Base-by-base conservation (phyloP, 37 sponge, comb jelly and placozoan species). In the Chondrilla cf. caribensis region DNA sequence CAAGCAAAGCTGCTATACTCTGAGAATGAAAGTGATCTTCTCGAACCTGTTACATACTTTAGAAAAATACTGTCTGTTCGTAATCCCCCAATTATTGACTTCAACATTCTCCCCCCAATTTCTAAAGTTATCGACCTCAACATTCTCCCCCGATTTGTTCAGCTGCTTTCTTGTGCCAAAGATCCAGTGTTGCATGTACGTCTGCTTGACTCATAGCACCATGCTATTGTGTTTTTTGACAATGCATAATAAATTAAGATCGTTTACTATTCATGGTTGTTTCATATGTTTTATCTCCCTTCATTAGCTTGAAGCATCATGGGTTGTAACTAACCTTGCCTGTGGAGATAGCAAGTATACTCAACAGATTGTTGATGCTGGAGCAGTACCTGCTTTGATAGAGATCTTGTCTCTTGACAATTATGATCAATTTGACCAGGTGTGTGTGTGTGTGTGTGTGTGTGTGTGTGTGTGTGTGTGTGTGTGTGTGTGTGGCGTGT, bases 241-340 rank as follows among this genome's bases (percentile, higher is more conserved):
- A 19, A 77, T 21, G 21, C 51, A 77, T 32, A 3, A 2, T n/a
- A 47, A 47, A 11, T 47, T 47, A 11, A 6, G 11, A 11, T 6
- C 51, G 11, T 6, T 47, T 6, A 47, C 6, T 47, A 47, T 47
- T 6, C 51, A 47, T 37, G 38, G 25, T 37, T 24, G 14, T 21
- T 41, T 8, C 11, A 24, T 40, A 14, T 41, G 44, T 76, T 36
- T 39, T 25, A 7, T 19, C 32, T 31, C 58, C 29, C 25, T 32
- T 25, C 57, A 78, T 0, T 79, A 95, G 87, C 89, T 91, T 84
- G 92, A 95, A 77, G 89, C 92, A 26, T 83, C 87, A 4, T 91
- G 92, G 92, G 87, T 86, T 4, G 35, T 95, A 17, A 95, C 95
- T 7, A 95, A 95, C 79, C 81, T 95, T n/a, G 89, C 92, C 32